Conservation (phyloP, 2,113 vertebrate genomes). For the Oriolus oriolus region DNA sequence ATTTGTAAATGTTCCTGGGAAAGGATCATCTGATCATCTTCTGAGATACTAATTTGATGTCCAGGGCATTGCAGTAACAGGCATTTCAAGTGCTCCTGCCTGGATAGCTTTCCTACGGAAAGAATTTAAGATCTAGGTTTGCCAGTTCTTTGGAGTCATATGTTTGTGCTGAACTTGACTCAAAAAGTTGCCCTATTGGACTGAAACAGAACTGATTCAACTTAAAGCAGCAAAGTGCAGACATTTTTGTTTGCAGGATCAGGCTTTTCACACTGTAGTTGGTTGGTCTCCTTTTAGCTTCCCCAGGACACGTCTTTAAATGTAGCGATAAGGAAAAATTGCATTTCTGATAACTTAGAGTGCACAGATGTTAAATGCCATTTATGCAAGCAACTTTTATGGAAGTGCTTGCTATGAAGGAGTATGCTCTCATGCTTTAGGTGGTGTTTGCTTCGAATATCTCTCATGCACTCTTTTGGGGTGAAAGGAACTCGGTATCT, state of each 20-base stretch:
- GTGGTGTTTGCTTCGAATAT: not conserved
- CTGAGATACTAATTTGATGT: not conserved
- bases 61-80: not conserved
- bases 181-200: not conserved
- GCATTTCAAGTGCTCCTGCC: not conserved
- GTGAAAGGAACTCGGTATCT: not conserved
- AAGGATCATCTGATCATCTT: not conserved
- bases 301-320: not conserved
- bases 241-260: not conserved
- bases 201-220: not conserved
- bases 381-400: not conserved
- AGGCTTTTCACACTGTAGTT: not conserved
- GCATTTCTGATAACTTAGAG: not conserved
- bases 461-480: not conserved
- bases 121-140: not conserved
- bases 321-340: not conserved
- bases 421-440: not conserved
- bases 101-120: constrained; percentile 11
- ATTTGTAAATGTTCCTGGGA: not conserved
- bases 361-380: not conserved
- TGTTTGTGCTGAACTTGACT: not conserved
- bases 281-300: not conserved
- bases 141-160: not conserved
- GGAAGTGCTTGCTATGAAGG: not conserved
- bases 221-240: not conserved